These are phyloP conservation scores for Frankliniella intonsa DNA, from an alignment of 2,888 invertebrate species.

Conservation along the genomic window DNA sequence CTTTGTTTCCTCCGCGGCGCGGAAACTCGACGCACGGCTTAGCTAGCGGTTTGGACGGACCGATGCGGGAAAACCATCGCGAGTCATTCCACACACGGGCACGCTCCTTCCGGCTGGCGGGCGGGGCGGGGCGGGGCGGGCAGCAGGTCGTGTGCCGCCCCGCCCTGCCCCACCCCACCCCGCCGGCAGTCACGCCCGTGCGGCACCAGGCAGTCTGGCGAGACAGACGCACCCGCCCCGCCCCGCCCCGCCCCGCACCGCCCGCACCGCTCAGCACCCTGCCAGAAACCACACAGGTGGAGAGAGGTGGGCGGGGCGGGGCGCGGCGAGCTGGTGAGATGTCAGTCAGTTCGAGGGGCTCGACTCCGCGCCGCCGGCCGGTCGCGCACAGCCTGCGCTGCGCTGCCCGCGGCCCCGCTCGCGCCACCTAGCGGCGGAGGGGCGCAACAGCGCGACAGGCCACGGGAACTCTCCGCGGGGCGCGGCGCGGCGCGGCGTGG, in stretches of 20 bases:
- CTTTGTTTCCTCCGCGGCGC: too few species aligned
- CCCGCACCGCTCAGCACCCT: background rate
- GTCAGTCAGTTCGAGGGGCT: too few species aligned
- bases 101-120: background rate
- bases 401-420: background rate
- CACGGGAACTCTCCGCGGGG: background rate
- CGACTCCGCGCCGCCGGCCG: too few species aligned
- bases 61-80: too few species aligned
- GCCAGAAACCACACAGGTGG: too few species aligned
- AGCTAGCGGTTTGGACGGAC: too few species aligned
- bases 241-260: background rate
- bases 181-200: background rate
- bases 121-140: background rate
- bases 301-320: too few species aligned
- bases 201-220: background rate
- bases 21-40: too few species aligned
- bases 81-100: too few species aligned
- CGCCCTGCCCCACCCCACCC: background rate
- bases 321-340: too few species aligned
- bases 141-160: too few species aligned
- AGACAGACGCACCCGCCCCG: background rate
- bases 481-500: background rate
- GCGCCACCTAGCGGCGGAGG: constrained; percentile 6
- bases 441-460: background rate
- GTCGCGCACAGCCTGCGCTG: too few species aligned